phyloP scores from a whole-genome alignment of 2,113 vertebrate genomes.

The Phaetusa simplex region DNA sequence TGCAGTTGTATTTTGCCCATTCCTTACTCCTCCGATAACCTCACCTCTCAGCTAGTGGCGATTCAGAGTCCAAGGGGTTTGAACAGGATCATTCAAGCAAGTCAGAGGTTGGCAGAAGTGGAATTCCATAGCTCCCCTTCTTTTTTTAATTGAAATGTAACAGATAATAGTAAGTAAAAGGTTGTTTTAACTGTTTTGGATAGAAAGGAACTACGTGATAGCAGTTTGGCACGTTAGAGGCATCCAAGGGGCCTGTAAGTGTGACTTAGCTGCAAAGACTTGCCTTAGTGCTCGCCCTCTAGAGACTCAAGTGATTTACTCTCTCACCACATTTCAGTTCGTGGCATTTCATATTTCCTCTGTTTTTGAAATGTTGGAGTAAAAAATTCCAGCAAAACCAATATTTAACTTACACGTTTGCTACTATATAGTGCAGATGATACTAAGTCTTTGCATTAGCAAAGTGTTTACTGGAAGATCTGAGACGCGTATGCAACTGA shows the following conservation, averaged over 20 bases:
- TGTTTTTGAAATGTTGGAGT: not conserved
- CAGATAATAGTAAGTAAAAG: not conserved
- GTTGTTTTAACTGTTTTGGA: not conserved
- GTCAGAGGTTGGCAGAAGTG: not conserved
- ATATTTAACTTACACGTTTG: not conserved
- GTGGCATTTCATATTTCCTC: not conserved
- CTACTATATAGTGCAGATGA: not conserved
- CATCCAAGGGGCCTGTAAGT: not conserved
- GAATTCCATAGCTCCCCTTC: not conserved
- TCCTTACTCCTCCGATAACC: not conserved
- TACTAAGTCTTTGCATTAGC: not conserved
- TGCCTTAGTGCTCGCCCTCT: not conserved
- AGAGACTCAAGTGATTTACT: not conserved
- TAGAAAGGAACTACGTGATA: not conserved
- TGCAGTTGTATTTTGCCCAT: not conserved
- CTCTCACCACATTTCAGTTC: not conserved
- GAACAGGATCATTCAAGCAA: not conserved
- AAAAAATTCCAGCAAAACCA: not conserved
- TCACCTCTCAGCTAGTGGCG: not conserved
- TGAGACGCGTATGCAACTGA: not conserved
- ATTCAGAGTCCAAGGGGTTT: not conserved
- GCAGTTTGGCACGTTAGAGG: not conserved
- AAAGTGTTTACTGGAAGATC: not conserved
- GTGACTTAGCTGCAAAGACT: accelerated
- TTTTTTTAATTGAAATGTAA: not conserved